These are phyloP conservation scores for Julus scanicus DNA, from an alignment of 2,888 invertebrate species.

Conservation along the genomic window DNA sequence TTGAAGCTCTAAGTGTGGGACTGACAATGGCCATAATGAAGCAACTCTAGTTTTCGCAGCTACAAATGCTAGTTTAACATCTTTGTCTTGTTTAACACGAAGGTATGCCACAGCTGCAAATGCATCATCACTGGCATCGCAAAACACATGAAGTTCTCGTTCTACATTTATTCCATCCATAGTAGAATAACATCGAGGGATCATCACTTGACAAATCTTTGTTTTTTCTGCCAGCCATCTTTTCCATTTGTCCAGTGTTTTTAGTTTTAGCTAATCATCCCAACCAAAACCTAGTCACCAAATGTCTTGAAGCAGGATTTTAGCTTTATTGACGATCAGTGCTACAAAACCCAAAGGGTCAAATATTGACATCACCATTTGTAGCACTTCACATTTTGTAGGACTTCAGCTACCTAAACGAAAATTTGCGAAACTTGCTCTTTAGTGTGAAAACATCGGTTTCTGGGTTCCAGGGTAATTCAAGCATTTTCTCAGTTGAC, in stretches of 20 bases:
- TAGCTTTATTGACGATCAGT: not conserved
- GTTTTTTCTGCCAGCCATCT: not conserved
- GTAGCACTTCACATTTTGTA: not conserved
- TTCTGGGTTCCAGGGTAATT: not conserved
- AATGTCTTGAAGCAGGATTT: not conserved
- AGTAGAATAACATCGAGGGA: not conserved
- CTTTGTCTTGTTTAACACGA: not conserved
- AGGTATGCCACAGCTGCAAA: conserved; percentile 7
- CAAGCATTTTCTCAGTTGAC: not conserved
- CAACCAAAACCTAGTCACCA: not conserved
- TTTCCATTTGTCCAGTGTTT: not conserved
- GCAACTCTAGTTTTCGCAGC: not conserved
- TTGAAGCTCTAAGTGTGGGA: not conserved
- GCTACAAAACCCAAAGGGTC: conserved; percentile 31
- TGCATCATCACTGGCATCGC: not conserved
- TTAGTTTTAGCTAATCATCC: not conserved
- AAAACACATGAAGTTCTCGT: not conserved
- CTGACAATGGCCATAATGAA: not conserved
- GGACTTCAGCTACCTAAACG: not conserved
- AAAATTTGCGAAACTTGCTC: not conserved
- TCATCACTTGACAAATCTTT: not conserved
- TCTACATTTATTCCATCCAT: not conserved
- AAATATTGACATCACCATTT: not conserved
- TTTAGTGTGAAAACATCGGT: not conserved
- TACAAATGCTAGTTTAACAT: not conserved